Evolutionary conservation across 2,113 vertebrate genomes (phyloP).

Genomic region (Rhea americana): DNA sequence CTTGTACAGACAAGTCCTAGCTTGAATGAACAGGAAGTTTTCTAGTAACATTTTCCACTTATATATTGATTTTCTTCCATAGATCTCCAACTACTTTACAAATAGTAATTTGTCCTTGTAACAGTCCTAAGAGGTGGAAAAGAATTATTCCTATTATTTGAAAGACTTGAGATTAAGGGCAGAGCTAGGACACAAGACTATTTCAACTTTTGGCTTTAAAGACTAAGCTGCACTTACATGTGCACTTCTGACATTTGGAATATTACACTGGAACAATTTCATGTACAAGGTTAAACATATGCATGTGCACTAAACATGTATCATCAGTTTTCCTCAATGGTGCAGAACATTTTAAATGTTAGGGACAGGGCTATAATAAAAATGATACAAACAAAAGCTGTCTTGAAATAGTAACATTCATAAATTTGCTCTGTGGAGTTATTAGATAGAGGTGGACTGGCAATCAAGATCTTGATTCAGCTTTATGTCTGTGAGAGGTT

Average conservation of each 20-base stretch:
- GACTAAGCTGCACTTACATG: background rate
- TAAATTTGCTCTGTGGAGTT: background rate
- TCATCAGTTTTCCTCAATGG: background rate
- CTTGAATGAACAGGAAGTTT: background rate
- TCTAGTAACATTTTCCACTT: background rate
- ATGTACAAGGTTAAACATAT: background rate
- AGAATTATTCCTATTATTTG: background rate
- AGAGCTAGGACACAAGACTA: background rate
- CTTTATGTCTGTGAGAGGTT: background rate
- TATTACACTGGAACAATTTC: background rate
- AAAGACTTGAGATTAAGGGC: background rate
- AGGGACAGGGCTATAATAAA: background rate
- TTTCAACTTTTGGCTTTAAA: background rate
- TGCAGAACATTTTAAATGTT: background rate
- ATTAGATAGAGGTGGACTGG: background rate
- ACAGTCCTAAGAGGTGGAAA: background rate
- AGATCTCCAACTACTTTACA: background rate
- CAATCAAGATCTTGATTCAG: slow-evolving; percentile 7
- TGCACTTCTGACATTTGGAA: background rate
- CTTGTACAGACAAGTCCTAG: background rate
- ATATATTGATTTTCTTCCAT: background rate
- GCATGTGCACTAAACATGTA: background rate
- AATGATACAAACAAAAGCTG: rapidly evolving
- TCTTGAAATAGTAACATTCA: background rate
- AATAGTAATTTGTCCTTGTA: background rate